Evolutionary conservation across 2,888 invertebrate species (phyloP).

Genomic region (Pseudolycoriella hygida): DNA sequence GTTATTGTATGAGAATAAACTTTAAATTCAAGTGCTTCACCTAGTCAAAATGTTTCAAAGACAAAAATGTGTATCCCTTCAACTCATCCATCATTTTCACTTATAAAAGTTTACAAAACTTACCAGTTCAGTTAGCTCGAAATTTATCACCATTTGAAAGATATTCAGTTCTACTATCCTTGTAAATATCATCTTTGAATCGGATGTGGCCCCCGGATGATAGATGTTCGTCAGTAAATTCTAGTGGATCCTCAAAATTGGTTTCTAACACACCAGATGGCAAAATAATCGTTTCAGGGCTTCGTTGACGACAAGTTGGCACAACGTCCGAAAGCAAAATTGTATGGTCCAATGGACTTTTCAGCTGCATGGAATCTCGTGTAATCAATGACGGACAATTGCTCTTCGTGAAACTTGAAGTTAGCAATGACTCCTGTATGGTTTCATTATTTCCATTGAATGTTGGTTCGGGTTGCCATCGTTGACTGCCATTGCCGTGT

Average conservation of each 20-base stretch:
- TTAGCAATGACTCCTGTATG: constrained; percentile 46
- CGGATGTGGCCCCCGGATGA: background rate
- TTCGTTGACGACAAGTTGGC: constrained; percentile 1
- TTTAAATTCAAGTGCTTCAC: too few relatives aligned
- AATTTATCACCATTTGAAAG: too few relatives aligned
- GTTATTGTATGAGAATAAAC: too few relatives aligned
- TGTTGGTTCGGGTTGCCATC: constrained; percentile 36
- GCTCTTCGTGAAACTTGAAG: constrained; percentile 34
- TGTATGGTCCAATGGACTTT: constrained; percentile 6
- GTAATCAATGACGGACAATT: constrained; percentile 28
- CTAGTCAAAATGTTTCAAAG: too few relatives aligned
- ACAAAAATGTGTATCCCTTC: too few relatives aligned
- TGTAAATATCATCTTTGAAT: background rate
- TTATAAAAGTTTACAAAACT: too few relatives aligned
- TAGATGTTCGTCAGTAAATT: background rate
- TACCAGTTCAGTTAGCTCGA: too few relatives aligned
- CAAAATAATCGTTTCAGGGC: constrained; percentile 9
- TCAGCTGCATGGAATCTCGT: constrained; percentile 12
- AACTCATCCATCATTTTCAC: too few relatives aligned
- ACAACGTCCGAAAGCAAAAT: constrained; percentile 1
- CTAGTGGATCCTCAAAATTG: constrained; percentile 10
- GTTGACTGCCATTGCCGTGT: constrained; percentile 7
- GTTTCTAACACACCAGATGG: constrained; percentile 12
- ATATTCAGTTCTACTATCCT: too few relatives aligned
- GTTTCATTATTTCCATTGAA: constrained; percentile 64